Evolutionary conservation across 2,888 invertebrate species (phyloP).

Genomic region (Trachelus iudaicus): DNA sequence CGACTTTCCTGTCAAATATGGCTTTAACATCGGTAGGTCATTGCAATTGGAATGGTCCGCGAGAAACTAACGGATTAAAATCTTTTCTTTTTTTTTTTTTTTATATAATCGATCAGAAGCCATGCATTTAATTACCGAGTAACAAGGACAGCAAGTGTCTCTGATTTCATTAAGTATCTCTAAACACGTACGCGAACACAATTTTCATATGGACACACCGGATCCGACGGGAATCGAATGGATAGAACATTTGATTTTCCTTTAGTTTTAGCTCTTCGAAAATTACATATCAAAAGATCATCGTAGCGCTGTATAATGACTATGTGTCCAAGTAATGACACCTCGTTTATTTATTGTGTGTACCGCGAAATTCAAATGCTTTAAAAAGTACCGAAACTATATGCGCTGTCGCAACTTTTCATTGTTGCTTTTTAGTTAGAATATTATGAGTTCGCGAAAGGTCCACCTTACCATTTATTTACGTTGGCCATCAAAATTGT

Average conservation of each 20-base stretch:
- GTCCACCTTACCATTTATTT: slow-evolving; percentile 23
- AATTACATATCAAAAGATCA: neutral
- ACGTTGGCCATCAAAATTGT: slow-evolving; percentile 32
- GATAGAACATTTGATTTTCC: slow-evolving; percentile 8
- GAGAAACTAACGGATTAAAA: neutral
- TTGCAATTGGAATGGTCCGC: neutral
- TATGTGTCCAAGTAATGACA: neutral
- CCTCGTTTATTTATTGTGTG: neutral
- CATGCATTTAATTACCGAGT: neutral
- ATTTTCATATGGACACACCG: neutral
- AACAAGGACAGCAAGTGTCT: neutral
- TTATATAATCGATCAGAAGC: neutral
- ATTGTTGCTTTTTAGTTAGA: slow-evolving; percentile 18
- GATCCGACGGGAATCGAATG: slow-evolving; percentile 7
- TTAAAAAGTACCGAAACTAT: neutral
- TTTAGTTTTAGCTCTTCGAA: neutral
- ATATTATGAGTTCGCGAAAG: slow-evolving; percentile 19
- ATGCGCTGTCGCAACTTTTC: neutral
- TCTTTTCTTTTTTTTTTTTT: neutral
- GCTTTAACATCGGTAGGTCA: neutral
- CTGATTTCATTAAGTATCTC: neutral
- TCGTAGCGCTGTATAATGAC: neutral
- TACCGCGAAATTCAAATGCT: neutral
- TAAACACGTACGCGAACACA: neutral
- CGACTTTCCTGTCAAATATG: neutral